Evolutionary conservation across 2,797 vertebrate genomes (phyloP), one percentile per base, ranked within the genome.

Genomic region (Thripadectes ignobilis): DNA sequence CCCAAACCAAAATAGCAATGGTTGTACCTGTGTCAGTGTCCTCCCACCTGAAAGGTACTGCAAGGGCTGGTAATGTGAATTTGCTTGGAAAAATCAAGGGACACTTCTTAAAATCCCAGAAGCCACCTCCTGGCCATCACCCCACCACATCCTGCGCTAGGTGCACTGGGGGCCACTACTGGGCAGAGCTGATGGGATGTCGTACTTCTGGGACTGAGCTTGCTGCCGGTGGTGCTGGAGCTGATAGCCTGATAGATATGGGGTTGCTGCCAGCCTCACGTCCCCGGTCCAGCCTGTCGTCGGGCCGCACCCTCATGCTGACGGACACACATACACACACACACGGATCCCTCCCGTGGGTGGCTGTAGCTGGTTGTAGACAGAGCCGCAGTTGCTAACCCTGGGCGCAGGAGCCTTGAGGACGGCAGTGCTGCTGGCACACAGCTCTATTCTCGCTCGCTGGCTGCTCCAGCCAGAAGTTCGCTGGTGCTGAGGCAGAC

Each of bases 81-180:
- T 74, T 55, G 38, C 65, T 52, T 54, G 54, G 54, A 65, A 80
- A 72, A 71, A 12, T 20, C 11, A 27, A 20, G 4, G 13, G 45
- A 30, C 17, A 0, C 11, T 52, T 71, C 39, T 17, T 46, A 39
- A 72, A 67, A 32, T 17, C 36, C 52, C 10, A 30, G 57, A 52
- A 75, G n/a, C 45, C 43, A 7, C 30, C 67, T 54, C 55, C 43
- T 48, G 51, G 55, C 39, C 61, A 13, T 20, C 39, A 3, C 30
- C 2, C 16, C 18, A 30, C 4, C 11, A 2, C 24, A 6, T 5
- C 20, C 32, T 27, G 17, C 12, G 43, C 49, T 9, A 27, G 46
- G 21, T 10, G 62, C 14, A 1, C 39, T 3, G n/a, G 0, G n/a
- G n/a, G 41, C 27, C 23, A 2, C 45, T 14, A 2, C 2, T 0